phyloP scores from a whole-genome alignment of 2,888 invertebrate species.

The Drosophila suboccidentalis region DNA sequence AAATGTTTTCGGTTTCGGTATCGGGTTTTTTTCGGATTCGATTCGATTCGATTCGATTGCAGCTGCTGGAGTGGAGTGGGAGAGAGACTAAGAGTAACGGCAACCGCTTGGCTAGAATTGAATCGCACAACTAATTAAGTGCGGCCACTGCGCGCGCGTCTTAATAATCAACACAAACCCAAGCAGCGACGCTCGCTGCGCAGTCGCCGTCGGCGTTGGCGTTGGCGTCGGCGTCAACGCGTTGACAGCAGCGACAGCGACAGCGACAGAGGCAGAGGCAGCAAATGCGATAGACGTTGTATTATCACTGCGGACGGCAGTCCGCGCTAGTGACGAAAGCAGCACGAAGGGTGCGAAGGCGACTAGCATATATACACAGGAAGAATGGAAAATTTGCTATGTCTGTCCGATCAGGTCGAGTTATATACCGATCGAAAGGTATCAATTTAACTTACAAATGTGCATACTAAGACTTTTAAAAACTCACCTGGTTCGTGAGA shows the following conservation, averaged over 20 bases:
- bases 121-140: conserved; percentile 81
- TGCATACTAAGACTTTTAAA: too few relatives aligned
- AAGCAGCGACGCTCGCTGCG: conserved; percentile 2
- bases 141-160: conserved; percentile 71
- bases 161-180: conserved; percentile 75
- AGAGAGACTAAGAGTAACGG: conserved; percentile 18
- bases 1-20: not conserved
- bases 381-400: too few relatives aligned
- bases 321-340: too few relatives aligned
- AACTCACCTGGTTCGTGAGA: too few relatives aligned
- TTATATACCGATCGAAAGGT: too few relatives aligned
- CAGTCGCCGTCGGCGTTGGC: too few relatives aligned
- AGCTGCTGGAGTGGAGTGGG: conserved; percentile 25
- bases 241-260: not conserved
- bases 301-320: too few relatives aligned
- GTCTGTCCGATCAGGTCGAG: too few relatives aligned
- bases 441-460: too few relatives aligned
- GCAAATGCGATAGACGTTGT: conserved; percentile 3
- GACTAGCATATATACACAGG: too few relatives aligned
- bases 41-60: conserved; percentile 30
- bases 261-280: not conserved
- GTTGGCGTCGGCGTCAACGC: too few relatives aligned
- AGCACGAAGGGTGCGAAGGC: too few relatives aligned
- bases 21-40: not conserved
- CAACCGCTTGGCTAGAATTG: conserved; percentile 82